A percentile compares a stretch with the other conserved stretches of the same genome.
Evolutionary conservation across 2,888 invertebrate genomes (phyloP).

Genomic region (Monochamus alternatus): DNA sequence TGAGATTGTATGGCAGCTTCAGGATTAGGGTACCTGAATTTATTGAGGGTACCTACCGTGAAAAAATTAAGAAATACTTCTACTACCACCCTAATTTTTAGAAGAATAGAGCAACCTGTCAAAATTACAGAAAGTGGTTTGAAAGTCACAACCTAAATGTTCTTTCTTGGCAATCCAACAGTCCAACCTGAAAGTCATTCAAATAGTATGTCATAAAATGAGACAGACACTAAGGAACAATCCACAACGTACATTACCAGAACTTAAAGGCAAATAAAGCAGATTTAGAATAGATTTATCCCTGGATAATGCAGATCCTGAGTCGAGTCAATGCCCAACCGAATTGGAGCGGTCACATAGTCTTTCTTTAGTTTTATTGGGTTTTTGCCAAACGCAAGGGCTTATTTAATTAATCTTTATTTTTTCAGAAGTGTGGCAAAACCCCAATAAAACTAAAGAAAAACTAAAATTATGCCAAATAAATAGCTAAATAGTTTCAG

Average conservation of each 20-base stretch:
- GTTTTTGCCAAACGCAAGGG: too few relatives aligned
- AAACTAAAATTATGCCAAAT: too few relatives aligned
- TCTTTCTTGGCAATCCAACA: slow-evolving; percentile 20
- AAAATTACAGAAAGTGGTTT: slow-evolving; percentile 30
- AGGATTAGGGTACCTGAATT: background rate
- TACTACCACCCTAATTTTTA: slow-evolving; percentile 4
- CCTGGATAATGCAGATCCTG: background rate
- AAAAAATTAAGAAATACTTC: slow-evolving; percentile 29
- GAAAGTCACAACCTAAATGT: slow-evolving; percentile 17
- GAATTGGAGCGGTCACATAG: background rate
- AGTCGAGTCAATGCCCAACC: background rate
- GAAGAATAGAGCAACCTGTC: slow-evolving; percentile 12
- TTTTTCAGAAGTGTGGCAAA: too few relatives aligned
- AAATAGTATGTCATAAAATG: slow-evolving; percentile 5
- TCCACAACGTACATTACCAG: slow-evolving; percentile 6
- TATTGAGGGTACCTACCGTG: background rate
- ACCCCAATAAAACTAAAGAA: too few relatives aligned
- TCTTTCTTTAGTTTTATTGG: too few relatives aligned
- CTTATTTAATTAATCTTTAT: too few relatives aligned
- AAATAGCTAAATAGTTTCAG: too few relatives aligned
- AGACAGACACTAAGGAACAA: slow-evolving; percentile 19
- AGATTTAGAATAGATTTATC: slow-evolving; percentile 16
- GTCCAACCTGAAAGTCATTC: slow-evolving; percentile 23
- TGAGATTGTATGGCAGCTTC: slow-evolving; percentile 7
- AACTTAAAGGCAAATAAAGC: slow-evolving; percentile 10